Conservation (phyloP, 1,140 invertebrate species). For the Lithobius niger region DNA sequence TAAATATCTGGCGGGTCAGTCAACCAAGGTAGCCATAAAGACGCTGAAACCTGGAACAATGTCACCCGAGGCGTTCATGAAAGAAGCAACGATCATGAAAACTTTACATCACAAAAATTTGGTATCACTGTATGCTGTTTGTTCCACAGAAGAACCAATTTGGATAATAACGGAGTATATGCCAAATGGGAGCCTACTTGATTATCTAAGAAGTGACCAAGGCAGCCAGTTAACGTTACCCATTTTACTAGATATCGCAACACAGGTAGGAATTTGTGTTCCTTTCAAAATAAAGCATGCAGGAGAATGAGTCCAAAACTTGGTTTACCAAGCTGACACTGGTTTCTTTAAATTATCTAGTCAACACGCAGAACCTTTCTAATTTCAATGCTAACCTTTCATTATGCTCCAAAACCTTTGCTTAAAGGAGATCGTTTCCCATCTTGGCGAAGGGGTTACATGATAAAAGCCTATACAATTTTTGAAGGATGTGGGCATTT, state of each 20-base stretch:
- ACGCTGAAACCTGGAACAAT: slow-evolving; percentile 95
- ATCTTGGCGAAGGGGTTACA: too few species aligned
- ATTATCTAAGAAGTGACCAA: slow-evolving; percentile 75
- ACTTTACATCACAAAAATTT: slow-evolving; percentile 88
- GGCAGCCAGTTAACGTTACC: slow-evolving; percentile 60
- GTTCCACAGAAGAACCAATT: slow-evolving; percentile 83
- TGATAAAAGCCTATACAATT: too few species aligned
- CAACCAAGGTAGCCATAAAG: slow-evolving; percentile 85
- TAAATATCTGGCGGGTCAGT: too few species aligned
- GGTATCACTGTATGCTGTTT: slow-evolving; percentile 89
- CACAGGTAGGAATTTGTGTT: slow-evolving; percentile 88
- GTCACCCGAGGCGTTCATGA: slow-evolving; percentile 91
- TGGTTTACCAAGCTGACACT: too few species aligned
- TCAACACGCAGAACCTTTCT: too few species aligned
- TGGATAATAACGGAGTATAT: slow-evolving; percentile 95
- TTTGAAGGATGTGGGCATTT: too few species aligned
- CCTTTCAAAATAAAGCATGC: too few species aligned
- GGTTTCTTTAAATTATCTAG: too few species aligned
- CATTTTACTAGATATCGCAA: slow-evolving; percentile 79
- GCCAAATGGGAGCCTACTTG: slow-evolving; percentile 60
- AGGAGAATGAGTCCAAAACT: too few species aligned
- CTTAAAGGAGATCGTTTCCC: too few species aligned
- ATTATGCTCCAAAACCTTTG: too few species aligned
- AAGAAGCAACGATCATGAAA: slow-evolving; percentile 90
- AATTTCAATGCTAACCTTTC: too few species aligned